phyloP scores from a whole-genome alignment of 2,888 invertebrate genomes.

The Xylocampa areola region DNA sequence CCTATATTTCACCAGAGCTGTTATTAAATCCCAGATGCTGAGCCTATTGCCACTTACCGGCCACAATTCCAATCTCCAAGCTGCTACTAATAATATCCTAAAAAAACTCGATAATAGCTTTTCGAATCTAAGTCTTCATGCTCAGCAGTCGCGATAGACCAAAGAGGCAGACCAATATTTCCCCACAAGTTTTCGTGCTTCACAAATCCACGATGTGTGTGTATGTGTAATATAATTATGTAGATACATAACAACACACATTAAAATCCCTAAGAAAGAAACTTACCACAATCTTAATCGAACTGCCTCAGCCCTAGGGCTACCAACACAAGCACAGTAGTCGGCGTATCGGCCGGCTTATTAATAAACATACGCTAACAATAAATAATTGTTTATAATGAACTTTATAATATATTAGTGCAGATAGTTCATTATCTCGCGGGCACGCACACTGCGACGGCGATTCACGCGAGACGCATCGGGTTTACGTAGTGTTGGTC shows the following conservation, averaged over 20 bases:
- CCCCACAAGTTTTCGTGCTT: too few species aligned
- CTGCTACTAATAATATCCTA: too few species aligned
- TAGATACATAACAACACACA: slow-evolving; percentile 5
- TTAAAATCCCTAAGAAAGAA: slow-evolving; percentile 30
- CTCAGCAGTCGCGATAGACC: too few species aligned
- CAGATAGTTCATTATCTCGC: slow-evolving; percentile 89
- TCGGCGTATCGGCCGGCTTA: slow-evolving; percentile 82
- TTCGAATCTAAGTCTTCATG: too few species aligned
- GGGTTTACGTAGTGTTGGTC: slow-evolving; percentile 56
- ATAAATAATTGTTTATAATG: slow-evolving; percentile 90
- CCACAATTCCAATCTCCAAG: too few species aligned
- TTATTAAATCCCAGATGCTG: too few species aligned
- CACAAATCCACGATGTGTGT: too few species aligned
- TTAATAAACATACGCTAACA: slow-evolving; percentile 90
- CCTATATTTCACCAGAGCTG: too few species aligned
- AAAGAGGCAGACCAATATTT: too few species aligned
- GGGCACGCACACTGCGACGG: slow-evolving; percentile 78
- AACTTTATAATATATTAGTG: slow-evolving; percentile 90
- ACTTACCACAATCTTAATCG: slow-evolving; percentile 38
- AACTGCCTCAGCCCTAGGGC: slow-evolving; percentile 62
- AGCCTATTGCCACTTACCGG: too few species aligned
- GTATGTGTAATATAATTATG: too few species aligned
- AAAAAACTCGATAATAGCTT: too few species aligned
- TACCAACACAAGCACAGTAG: slow-evolving; percentile 84
- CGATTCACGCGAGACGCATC: slow-evolving; percentile 70